Evolutionary conservation across 2,113 vertebrate species (phyloP), one percentile per base, ranked within the genome.

Genomic region (Prionailurus viverrinus): DNA sequence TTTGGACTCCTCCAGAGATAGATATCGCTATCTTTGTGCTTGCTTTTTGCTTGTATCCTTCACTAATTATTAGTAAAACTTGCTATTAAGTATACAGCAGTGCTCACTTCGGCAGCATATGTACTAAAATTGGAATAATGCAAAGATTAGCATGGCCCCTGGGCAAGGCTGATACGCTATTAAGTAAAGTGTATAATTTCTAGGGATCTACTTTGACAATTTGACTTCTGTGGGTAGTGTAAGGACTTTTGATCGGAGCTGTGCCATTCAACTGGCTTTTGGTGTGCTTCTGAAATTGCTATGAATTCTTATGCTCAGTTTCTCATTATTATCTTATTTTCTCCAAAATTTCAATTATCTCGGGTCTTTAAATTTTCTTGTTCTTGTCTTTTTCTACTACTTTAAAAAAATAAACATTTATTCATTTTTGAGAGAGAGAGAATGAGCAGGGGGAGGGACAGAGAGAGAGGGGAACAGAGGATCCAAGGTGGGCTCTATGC

Each of bases 301-400:
- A 76, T 76, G n/a, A 82, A 33, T 58, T 69, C 33, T 93, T 53
- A 36, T 11, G n/a, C 58, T 93, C 41, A 41, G 36, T 36, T 94
- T 87, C 83, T 87, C 83, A 66, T n/a, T 87, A 33, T 68, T 94
- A 87, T 79, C 36, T 87, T 41, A 48, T 66, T 89, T 74, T 89
- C 29, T 61, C 41, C 33, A 51, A 33, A 68, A 27, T 86, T 69
- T 69, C 25, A 25, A 5, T 78, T 63, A n/a, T n/a, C 36, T 55
- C 36, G 21, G 1, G 27, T 84, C 23, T 76, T 94, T n/a, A 94
- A 79, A 66, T 45, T 68, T 68, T 78, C 36, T 58, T 68, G 7
- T 55, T 78, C 19, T 79, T 69, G 29, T 51, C 19, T 94, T 69
- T 85, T 85, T 65, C 69, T 53, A 27, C 58, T 85, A 66, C 4